Evolutionary conservation across 1,140 invertebrate genomes (phyloP).

Genomic region (Callitettix versicolor): DNA sequence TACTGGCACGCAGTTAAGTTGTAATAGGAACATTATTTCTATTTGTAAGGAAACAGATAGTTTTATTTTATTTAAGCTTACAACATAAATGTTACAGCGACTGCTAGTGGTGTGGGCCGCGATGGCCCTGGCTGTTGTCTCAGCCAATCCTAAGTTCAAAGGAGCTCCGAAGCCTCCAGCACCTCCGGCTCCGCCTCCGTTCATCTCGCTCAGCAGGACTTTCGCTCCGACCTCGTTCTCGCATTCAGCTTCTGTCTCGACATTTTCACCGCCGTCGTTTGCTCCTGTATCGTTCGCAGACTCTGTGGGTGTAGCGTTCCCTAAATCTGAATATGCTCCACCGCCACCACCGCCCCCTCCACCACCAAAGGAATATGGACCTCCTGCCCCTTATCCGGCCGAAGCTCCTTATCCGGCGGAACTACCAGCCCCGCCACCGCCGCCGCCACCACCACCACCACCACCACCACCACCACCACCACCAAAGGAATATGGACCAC

Average conservation of each 20-base stretch:
- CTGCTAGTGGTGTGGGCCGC: conserved; percentile 2
- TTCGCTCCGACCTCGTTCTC: not conserved
- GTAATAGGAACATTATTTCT: no score
- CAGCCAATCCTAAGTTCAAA: not conserved
- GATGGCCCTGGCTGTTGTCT: conserved; percentile 4
- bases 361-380: not conserved
- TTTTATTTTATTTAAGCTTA: not conserved
- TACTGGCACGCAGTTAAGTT: no score
- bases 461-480: conserved; percentile 13
- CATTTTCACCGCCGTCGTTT: not conserved
- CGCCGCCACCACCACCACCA: conserved; percentile 10
- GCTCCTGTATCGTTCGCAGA: not conserved
- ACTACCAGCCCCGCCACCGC: conserved; percentile 10
- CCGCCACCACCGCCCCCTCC: conserved; percentile 1
- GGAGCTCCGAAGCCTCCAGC: not conserved
- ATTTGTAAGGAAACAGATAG: not conserved
- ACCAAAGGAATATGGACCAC: conserved; percentile 8
- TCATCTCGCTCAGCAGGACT: not conserved
- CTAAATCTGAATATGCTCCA: no score
- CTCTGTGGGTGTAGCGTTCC: no score
- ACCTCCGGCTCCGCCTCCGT: not conserved
- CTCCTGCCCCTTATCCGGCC: not conserved
- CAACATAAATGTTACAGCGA: not conserved
- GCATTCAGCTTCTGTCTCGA: not conserved
- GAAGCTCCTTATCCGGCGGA: not conserved